Evolutionary conservation across 2,113 vertebrate species (phyloP), one percentile per base, ranked within the genome.

Genomic region (Condylura cristata): DNA sequence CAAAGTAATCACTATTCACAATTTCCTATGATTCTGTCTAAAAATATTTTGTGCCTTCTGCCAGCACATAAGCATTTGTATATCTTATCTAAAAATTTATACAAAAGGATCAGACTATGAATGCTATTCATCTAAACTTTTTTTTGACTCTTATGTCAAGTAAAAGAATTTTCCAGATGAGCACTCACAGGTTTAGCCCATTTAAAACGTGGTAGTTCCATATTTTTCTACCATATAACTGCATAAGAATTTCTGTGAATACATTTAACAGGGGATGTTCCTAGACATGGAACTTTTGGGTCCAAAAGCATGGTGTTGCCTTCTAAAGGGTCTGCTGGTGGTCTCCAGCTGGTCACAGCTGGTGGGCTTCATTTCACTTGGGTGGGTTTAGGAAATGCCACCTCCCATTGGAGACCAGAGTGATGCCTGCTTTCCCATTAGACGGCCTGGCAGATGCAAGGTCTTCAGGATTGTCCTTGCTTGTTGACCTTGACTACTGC

Each of bases 31-130:
- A 83, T 26, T 93, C 2, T 26, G 63, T 44, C 65, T 76, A 41
- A 72, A 85, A 89, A 41, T 75, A 90, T 90, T 87, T 81, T 87
- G 74, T 86, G 51, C 63, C 86, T 89, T 72, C 58, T 94, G 79
- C 58, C 22, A 89, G 87, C 44, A 68, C 28, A 61, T 82, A 61
- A 32, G 44, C 79, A 79, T 44, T 87, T 94, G 17, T 78, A 82
- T 88, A 81, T 63, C 56, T 72, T 71, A 75, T 66, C 37, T 83
- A 61, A 93, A 60, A 17, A 51, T 56, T 39, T 72, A 48, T 6
- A 30, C 79, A 60, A 34, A 84, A 14, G 5, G 2, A 1, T 70
- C 20, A 51, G n/a, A 60, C 44, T 30, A 18, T n/a, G n/a, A 82
- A 90, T 44, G 13, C 18, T 58, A 79, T 58, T 96, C 30, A 81